These are phyloP conservation scores for Datnioides undecimradiatus DNA, from an alignment of 2,113 vertebrate species.

Conservation along the genomic window DNA sequence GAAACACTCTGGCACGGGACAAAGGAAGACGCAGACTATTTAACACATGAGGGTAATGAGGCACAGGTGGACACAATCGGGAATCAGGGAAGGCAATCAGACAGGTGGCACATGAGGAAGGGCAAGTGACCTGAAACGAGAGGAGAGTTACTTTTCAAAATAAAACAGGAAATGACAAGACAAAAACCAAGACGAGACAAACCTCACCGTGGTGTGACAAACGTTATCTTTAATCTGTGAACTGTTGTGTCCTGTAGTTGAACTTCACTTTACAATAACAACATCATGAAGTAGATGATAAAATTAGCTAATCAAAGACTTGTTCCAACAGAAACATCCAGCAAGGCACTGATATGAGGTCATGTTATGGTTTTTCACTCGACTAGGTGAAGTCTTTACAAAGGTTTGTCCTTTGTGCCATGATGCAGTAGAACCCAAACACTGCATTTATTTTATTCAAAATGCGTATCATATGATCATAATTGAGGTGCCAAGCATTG, in stretches of 20 bases:
- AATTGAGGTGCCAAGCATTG: not conserved
- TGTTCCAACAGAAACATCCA: not conserved
- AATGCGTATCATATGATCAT: not conserved
- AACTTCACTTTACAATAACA: not conserved
- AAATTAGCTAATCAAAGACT: not conserved
- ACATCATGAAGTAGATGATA: not conserved
- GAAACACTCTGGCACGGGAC: too few relatives aligned
- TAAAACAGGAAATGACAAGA: too few relatives aligned
- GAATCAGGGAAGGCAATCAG: too few relatives aligned
- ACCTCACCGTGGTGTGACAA: too few relatives aligned
- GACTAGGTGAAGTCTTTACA: not conserved
- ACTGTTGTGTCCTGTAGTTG: not conserved
- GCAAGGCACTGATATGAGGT: not conserved
- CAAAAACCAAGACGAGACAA: too few relatives aligned
- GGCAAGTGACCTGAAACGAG: too few relatives aligned
- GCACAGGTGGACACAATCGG: too few relatives aligned
- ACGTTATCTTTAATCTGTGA: not conserved
- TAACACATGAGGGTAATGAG: too few relatives aligned
- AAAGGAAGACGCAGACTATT: too few relatives aligned
- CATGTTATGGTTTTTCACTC: not conserved
- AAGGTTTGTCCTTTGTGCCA: not conserved
- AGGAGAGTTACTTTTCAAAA: too few relatives aligned
- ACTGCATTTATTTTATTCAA: not conserved
- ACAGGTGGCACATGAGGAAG: too few relatives aligned
- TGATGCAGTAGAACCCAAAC: not conserved